Conservation (phyloP, 2,113 vertebrate species). For the Rhinopomastus cyanomelas region DNA sequence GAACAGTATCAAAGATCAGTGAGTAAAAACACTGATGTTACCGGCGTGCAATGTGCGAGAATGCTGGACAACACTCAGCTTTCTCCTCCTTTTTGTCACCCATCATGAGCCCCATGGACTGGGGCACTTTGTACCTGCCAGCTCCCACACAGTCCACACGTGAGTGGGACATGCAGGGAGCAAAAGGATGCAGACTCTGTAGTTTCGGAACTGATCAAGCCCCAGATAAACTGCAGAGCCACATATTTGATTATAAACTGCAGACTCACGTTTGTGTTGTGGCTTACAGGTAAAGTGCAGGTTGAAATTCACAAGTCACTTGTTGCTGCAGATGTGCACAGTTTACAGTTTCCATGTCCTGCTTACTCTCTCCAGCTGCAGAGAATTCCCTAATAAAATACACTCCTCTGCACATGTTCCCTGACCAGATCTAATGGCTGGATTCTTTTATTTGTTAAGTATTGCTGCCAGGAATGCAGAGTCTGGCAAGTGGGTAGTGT, state of each 20-base stretch:
- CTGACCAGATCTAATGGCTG: neutral
- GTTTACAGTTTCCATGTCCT: neutral
- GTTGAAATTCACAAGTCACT: neutral
- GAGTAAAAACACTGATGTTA: slow-evolving; percentile 54
- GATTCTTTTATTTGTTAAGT: neutral
- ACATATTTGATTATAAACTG: neutral
- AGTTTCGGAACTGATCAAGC: neutral
- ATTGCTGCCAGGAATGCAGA: neutral
- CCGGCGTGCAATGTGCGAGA: neutral
- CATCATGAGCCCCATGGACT: neutral
- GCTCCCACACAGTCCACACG: neutral
- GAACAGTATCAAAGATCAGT: slow-evolving; percentile 83
- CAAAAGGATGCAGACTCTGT: neutral
- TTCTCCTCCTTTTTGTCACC: neutral
- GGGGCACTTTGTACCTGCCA: neutral
- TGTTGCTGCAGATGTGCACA: neutral
- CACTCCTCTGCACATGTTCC: neutral
- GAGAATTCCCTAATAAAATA: neutral
- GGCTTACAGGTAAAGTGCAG: neutral
- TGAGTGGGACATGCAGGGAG: neutral
- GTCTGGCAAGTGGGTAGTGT: neutral
- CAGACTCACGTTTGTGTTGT: neutral
- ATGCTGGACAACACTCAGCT: neutral
- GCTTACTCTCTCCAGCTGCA: neutral
- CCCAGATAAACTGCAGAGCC: neutral